Evolutionary conservation across 2,888 invertebrate species (phyloP).

Genomic region (Sinohyriopsis cumingii): DNA sequence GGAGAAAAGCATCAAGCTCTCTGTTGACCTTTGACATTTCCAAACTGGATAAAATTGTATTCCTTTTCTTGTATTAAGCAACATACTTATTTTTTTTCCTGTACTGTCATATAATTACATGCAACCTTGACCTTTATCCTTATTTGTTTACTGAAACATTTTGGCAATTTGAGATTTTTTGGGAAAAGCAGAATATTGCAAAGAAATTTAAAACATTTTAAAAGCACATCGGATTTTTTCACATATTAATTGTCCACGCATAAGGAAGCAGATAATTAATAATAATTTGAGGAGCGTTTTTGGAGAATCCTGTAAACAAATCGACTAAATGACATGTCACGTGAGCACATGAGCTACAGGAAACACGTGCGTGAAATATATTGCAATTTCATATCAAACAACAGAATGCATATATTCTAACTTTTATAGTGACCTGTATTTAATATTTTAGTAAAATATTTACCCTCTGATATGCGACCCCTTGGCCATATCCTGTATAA

Average conservation of each 20-base stretch:
- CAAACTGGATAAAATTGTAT: too few relatives aligned
- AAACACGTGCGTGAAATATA: too few relatives aligned
- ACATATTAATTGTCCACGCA: too few relatives aligned
- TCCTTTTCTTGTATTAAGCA: neutral
- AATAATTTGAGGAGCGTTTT: too few relatives aligned
- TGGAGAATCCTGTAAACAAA: too few relatives aligned
- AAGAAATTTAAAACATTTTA: neutral
- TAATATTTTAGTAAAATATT: neutral
- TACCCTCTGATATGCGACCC: neutral
- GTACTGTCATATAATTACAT: slow-evolving; percentile 1
- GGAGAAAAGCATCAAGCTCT: slow-evolving; percentile 1
- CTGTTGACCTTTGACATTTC: neutral
- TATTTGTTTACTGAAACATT: neutral
- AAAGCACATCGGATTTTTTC: too few relatives aligned
- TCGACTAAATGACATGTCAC: too few relatives aligned
- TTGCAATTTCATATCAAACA: too few relatives aligned
- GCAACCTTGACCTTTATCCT: slow-evolving; percentile 13
- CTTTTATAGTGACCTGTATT: too few relatives aligned
- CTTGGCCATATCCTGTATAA: neutral
- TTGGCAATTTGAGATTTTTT: neutral
- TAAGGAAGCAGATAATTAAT: too few relatives aligned
- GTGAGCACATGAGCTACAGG: too few relatives aligned
- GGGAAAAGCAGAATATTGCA: neutral
- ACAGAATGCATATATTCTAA: neutral
- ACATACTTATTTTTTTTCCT: neutral